These are phyloP conservation scores for Hyposoter dolosus DNA, from an alignment of 2,888 invertebrate genomes.

Conservation along the genomic window DNA sequence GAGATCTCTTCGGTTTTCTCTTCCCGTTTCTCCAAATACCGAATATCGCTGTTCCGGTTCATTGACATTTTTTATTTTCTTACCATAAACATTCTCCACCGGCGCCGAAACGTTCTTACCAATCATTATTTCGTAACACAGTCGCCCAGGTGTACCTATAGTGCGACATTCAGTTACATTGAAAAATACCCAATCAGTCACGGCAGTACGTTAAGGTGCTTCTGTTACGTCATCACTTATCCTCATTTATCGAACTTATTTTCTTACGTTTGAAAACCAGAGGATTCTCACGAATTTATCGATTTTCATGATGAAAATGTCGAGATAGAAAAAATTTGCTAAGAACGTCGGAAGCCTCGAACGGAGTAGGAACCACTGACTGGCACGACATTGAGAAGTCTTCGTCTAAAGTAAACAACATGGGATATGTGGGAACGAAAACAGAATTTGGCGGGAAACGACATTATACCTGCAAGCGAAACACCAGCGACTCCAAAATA, in stretches of 20 bases:
- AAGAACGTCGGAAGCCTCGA: not conserved
- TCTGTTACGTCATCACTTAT: not conserved
- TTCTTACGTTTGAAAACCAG: not conserved
- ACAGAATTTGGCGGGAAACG: slow-evolving; percentile 33
- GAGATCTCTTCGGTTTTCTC: slow-evolving; percentile 51
- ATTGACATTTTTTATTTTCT: slow-evolving; percentile 1
- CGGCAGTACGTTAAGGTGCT: not conserved
- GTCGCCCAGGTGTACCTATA: too few relatives aligned
- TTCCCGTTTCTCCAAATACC: slow-evolving; percentile 64
- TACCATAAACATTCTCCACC: not conserved
- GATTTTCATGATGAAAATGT: not conserved
- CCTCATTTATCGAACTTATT: not conserved
- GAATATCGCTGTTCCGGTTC: not conserved
- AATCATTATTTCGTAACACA: not conserved
- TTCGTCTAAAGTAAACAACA: slow-evolving; percentile 11
- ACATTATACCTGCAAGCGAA: slow-evolving; percentile 45
- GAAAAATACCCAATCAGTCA: not conserved
- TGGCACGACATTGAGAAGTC: slow-evolving; percentile 14
- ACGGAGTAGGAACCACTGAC: slow-evolving; percentile 23
- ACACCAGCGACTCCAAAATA: slow-evolving; percentile 56
- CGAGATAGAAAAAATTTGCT: slow-evolving; percentile 4
- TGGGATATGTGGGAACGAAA: slow-evolving; percentile 9
- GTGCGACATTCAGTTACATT: not conserved
- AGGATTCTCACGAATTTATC: not conserved
- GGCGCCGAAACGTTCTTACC: not conserved